phyloP scores from a whole-genome alignment of 2,888 invertebrate genomes.

The Nebria salina region DNA sequence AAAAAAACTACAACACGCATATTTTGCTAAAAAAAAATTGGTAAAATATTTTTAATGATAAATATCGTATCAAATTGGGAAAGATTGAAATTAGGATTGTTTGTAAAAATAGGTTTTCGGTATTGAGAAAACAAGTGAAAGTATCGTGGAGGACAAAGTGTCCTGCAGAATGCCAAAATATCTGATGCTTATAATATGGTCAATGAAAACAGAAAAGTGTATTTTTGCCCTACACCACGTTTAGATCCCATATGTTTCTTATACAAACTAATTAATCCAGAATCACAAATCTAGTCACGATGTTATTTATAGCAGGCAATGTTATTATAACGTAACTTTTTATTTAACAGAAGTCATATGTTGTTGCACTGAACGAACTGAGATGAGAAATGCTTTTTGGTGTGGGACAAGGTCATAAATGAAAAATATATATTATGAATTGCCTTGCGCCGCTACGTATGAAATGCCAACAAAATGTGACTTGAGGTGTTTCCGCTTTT shows the following conservation, averaged over 20 bases:
- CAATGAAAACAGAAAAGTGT: too few relatives aligned
- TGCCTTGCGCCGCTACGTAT: background rate
- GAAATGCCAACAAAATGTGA: background rate
- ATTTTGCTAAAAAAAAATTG: too few relatives aligned
- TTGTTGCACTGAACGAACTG: background rate
- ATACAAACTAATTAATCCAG: background rate
- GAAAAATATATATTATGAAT: constrained; percentile 11
- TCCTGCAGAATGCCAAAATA: too few relatives aligned
- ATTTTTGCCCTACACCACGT: too few relatives aligned
- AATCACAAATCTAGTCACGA: background rate
- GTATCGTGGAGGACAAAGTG: too few relatives aligned
- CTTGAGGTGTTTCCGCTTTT: background rate
- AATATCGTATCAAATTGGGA: too few relatives aligned
- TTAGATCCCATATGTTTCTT: background rate
- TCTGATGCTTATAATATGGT: too few relatives aligned
- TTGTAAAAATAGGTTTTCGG: too few relatives aligned
- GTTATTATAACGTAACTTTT: background rate
- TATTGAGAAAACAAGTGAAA: too few relatives aligned
- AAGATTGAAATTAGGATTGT: too few relatives aligned
- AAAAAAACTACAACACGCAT: too few relatives aligned
- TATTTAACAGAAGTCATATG: background rate
- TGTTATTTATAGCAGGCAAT: background rate
- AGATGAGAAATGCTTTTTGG: background rate
- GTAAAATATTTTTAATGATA: too few relatives aligned
- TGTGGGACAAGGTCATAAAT: background rate